Conservation (phyloP, 2,797 vertebrate genomes). For the Delichon dasypus region DNA sequence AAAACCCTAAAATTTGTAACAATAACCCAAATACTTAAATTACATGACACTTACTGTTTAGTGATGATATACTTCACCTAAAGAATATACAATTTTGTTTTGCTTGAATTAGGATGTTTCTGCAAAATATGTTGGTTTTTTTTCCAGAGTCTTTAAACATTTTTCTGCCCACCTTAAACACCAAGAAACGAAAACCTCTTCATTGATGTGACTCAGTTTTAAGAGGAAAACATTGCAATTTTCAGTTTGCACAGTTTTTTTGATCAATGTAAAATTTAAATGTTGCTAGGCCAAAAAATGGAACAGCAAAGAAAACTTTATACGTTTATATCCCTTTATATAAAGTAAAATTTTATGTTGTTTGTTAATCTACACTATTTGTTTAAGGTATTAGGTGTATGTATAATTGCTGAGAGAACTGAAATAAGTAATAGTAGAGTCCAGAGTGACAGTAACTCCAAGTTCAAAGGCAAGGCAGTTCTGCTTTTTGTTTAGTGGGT, state of each 20-base stretch:
- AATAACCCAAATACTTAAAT: not conserved
- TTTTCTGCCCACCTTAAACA: not conserved
- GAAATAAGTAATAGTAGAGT: not conserved
- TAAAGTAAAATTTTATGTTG: not conserved
- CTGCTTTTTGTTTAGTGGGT: not conserved
- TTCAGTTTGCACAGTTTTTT: not conserved
- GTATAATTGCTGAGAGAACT: not conserved
- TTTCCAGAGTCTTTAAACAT: not conserved
- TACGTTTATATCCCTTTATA: not conserved
- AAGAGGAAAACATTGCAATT: not conserved
- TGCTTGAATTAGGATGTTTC: not conserved
- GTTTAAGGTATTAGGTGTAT: not conserved
- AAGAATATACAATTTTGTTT: not conserved
- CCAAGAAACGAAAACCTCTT: not conserved
- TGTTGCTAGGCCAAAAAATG: not conserved
- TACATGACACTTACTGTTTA: not conserved
- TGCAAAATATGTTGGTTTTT: not conserved
- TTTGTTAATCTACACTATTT: not conserved
- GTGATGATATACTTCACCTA: no score
- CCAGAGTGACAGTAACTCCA: accelerated
- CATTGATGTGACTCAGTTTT: not conserved
- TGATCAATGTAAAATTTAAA: not conserved
- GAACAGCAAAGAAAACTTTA: not conserved
- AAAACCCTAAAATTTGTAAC: not conserved
- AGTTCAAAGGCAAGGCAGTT: not conserved